Percentiles rank a stretch among this genome's conserved stretches.
These are phyloP conservation scores for Eupithecia exiguata DNA, from an alignment of 2,888 invertebrate genomes.

Conservation along the genomic window DNA sequence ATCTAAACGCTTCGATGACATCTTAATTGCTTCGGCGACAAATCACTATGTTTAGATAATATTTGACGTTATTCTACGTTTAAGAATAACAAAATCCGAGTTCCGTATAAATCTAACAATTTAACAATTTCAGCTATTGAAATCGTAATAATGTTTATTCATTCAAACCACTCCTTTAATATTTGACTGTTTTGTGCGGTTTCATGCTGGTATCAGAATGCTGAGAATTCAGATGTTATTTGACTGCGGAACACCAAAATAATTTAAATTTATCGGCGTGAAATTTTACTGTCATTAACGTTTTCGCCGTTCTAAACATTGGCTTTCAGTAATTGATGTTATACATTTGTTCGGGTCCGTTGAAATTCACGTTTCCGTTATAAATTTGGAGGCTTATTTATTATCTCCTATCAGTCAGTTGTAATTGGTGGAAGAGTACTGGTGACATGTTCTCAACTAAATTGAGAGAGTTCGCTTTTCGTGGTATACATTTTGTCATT, in stretches of 20 bases:
- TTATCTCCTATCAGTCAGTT: slow-evolving; percentile 58
- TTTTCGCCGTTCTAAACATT: slow-evolving; percentile 49
- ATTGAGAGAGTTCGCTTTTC: slow-evolving; percentile 24
- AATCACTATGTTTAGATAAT: slow-evolving; percentile 68
- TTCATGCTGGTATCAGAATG: neutral
- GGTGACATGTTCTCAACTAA: slow-evolving; percentile 51
- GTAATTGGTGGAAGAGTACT: slow-evolving; percentile 57
- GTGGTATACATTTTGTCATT: slow-evolving; percentile 7
- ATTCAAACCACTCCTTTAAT: neutral
- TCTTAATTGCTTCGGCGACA: slow-evolving; percentile 77
- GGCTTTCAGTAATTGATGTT: slow-evolving; percentile 60
- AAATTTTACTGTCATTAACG: slow-evolving; percentile 52
- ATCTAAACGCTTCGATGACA: slow-evolving; percentile 76
- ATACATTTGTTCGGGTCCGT: slow-evolving; percentile 64
- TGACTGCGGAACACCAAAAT: slow-evolving; percentile 28
- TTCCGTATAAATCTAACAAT: slow-evolving; percentile 7
- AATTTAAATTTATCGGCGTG: slow-evolving; percentile 34
- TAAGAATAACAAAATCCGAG: neutral
- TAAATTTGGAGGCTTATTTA: slow-evolving; percentile 61
- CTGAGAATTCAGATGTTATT: slow-evolving; percentile 11
- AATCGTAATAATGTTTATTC: neutral
- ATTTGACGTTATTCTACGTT: slow-evolving; percentile 51
- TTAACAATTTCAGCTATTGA: neutral
- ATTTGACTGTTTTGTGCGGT: slow-evolving; percentile 2
- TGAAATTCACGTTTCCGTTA: slow-evolving; percentile 53